Percentiles rank a stretch among this genome's conserved stretches.
phyloP scores from a whole-genome alignment of 2,797 vertebrate species.

The Eurystomus glaucurus region DNA sequence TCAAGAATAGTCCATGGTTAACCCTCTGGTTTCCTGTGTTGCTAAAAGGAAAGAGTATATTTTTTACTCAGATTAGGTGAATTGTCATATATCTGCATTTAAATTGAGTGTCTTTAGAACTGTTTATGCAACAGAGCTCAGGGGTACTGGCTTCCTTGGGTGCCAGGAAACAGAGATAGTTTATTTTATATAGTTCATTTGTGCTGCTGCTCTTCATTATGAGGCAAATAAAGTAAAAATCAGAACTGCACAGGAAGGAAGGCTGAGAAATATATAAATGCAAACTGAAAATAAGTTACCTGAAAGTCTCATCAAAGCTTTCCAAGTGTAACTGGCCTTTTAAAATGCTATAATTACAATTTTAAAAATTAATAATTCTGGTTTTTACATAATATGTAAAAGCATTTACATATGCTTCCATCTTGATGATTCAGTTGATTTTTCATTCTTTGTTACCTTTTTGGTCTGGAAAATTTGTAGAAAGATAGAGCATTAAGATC shows the following conservation, averaged over 20 bases:
- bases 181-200: slow-evolving; percentile 16
- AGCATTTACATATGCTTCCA: background rate
- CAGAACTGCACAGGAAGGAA: background rate
- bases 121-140: background rate
- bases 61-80: background rate
- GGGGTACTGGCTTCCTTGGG: background rate
- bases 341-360: background rate
- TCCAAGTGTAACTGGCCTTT: background rate
- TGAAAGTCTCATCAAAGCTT: background rate
- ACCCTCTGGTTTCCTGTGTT: background rate
- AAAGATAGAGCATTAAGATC: background rate
- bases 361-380: no score
- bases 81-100: background rate
- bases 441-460: background rate
- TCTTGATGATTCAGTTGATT: background rate
- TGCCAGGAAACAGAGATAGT: background rate
- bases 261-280: background rate
- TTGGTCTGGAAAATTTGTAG: background rate
- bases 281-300: background rate
- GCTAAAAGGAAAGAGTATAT: background rate
- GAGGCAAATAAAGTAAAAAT: slow-evolving; percentile 11
- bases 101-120: background rate
- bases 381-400: background rate
- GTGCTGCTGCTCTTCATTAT: slow-evolving; percentile 1
- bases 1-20: background rate